Base-by-base conservation (phyloP, 2,888 invertebrate species). In the Mycogona germanica region DNA sequence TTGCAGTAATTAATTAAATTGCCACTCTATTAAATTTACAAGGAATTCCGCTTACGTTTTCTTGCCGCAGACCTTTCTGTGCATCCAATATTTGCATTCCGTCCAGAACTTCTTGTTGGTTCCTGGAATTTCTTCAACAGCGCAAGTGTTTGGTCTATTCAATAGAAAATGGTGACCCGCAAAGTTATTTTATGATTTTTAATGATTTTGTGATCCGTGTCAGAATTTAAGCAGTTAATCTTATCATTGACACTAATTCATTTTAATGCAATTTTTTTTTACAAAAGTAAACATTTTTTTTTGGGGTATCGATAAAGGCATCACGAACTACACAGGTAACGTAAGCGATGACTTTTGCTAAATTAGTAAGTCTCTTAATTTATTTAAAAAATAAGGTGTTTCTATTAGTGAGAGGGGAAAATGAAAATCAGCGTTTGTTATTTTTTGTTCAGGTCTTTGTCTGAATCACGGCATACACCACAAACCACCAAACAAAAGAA, bases 71-170 rank as follows among this genome's bases (percentile, higher is more conserved):
- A 70, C 66, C 59, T 68, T 66, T 44, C 70, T 58, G 47, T 66
- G 65, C 55, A 66, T 65, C 68, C 70, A 70, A 56, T 67, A 71
- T 53, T 68, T 68, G 63, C 71, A 71, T 60, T 71, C 71, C 2
- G 71, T 71, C 66, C 67, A 71, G 41, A 67, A 66, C 53, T 68
- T 66, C 45, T 64, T 64, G 40, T 64, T 62, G 2, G 67, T 65
- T 3, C 67, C 68, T 2, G 69, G 69, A 23, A 70, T 62, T 59
- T 70, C 70, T 57, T 71, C 71, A 5, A 71, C 70, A 12, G 70
- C 70, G 58, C 71, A 71, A 1, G 69, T 68, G 57, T 71, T 71
- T 30, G 71, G 70, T 19, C 70, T 71, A 37, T 21, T 12, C 12
- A 7, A 14, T 42, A 9, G 19, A 12, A 42, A 42, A 9, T 17